These are phyloP conservation scores for Holacanthus passer DNA, from an alignment of 2,113 vertebrate species.

Conservation along the genomic window DNA sequence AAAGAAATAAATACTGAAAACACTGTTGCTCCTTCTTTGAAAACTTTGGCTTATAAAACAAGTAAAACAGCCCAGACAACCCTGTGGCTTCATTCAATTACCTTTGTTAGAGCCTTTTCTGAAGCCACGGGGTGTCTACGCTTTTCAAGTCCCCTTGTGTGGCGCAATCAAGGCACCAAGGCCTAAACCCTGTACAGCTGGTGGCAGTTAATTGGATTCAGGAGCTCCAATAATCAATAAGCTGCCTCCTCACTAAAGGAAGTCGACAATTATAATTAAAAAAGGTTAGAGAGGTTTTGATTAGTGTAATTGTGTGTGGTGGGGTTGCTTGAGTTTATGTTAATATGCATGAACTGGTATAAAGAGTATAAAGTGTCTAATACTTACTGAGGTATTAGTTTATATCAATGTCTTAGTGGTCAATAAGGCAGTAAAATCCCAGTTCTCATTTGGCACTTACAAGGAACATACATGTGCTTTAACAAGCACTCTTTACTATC, in stretches of 20 bases:
- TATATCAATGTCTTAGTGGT: background rate
- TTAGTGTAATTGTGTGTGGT: slow-evolving; percentile 53
- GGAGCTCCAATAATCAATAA: slow-evolving; percentile 67
- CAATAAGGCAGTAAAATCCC: background rate
- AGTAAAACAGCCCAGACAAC: slow-evolving; percentile 10
- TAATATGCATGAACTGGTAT: slow-evolving; percentile 11
- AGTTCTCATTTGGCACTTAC: background rate
- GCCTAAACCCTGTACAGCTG: slow-evolving; percentile 39
- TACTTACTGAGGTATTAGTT: background rate
- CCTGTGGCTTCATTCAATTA: slow-evolving; percentile 37
- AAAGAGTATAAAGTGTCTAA: slow-evolving; percentile 15
- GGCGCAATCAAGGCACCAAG: slow-evolving; percentile 53
- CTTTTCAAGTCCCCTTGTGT: slow-evolving; percentile 42
- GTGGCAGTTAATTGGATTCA: slow-evolving; percentile 62
- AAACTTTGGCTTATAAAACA: slow-evolving; percentile 5
- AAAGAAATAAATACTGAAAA: background rate
- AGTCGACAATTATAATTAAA: slow-evolving; percentile 73
- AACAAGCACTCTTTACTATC: background rate
- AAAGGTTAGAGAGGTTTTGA: slow-evolving; percentile 56
- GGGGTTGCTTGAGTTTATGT: background rate
- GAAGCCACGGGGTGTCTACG: slow-evolving; percentile 41
- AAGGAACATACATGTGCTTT: background rate
- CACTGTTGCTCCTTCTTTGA: slow-evolving; percentile 1
- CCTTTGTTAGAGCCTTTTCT: slow-evolving; percentile 43
- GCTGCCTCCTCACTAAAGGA: slow-evolving; percentile 53